A percentile compares a stretch with the other conserved stretches of the same genome.
These are phyloP conservation scores for Psittacus erithacus DNA, from an alignment of 2,113 vertebrate species.

Conservation along the genomic window DNA sequence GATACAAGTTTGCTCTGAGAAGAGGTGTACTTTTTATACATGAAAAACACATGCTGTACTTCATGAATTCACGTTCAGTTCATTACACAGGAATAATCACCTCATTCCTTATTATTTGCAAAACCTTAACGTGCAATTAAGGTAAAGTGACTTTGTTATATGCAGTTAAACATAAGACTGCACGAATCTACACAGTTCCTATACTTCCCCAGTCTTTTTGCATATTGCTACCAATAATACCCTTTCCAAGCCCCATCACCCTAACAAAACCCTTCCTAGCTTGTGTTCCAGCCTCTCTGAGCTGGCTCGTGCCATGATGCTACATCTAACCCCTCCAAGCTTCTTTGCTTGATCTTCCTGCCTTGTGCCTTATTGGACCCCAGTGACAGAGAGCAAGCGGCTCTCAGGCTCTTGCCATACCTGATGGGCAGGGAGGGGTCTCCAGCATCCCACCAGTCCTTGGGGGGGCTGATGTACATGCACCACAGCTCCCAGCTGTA, in stretches of 20 bases:
- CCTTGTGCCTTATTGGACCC: not conserved
- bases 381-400: rapidly evolving
- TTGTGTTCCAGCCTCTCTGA: not conserved
- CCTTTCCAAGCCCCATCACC: not conserved
- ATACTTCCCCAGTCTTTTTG: not conserved
- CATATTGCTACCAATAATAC: not conserved
- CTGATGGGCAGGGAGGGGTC: conserved; percentile 95
- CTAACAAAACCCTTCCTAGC: not conserved
- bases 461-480: conserved; percentile 97
- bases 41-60: not conserved
- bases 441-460: conserved; percentile 95
- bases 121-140: not conserved
- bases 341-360: not conserved
- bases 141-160: not conserved
- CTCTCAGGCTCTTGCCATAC: conserved; percentile 27
- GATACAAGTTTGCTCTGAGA: not conserved
- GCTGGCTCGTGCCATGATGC: rapidly evolving
- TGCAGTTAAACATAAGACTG: not conserved
- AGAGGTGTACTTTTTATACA: not conserved
- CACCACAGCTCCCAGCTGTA: conserved; percentile 99
- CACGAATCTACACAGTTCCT: not conserved
- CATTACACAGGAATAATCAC: not conserved
- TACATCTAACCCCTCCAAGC: no score
- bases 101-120: not conserved
- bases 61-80: not conserved